Evolutionary conservation across 2,113 vertebrate genomes (phyloP), one percentile per base, ranked within the genome.

Genomic region (Cryptomyrus ogoouensis): DNA sequence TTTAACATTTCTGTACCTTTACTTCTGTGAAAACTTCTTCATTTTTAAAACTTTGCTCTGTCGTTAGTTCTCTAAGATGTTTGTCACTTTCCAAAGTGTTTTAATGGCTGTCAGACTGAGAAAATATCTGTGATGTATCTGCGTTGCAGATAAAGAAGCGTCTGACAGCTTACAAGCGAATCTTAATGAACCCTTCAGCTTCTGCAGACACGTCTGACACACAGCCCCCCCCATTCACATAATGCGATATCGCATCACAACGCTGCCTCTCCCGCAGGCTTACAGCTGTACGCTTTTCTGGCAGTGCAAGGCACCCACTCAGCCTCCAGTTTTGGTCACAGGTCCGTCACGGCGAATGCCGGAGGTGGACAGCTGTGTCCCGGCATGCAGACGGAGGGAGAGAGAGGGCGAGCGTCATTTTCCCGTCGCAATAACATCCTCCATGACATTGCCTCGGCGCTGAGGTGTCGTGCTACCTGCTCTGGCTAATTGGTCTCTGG

Each of bases 401-500:
- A 50, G 83, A 86, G 47, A 47, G 83, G 31, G n/a, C 9, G 47
- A 15, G 10, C 1, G 19, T n/a, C 44, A 47, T 49, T 47, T 49
- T 47, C 42, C 10, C 19, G 3, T 49, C 19, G 83, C 44, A 86
- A 27, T 49, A 86, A 27, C 83, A 86, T 47, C 27, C 74, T n/a
- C 19, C 49, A 58, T 89, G 90, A 66, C 90, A 90, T 86, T 88
- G 62, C 8, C 85, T 87, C 90, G 87, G 83, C 90, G 42, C 8
- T 88, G 91, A 91, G 62, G 62, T 85, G 90, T 90, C 89, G 87
- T 19, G 35, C 3, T 31, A 90, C 91, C 93, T 89, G 91, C 91
- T 90, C 90, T 7, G 89, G 91, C 94, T 94, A 95, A 95, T 94
- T 94, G 92, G 93, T 92, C 92, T 92, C 91, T 5, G 27, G 80